These are phyloP conservation scores for Scyliorhinus canicula DNA, from an alignment of 2,797 vertebrate genomes.

Conservation along the genomic window DNA sequence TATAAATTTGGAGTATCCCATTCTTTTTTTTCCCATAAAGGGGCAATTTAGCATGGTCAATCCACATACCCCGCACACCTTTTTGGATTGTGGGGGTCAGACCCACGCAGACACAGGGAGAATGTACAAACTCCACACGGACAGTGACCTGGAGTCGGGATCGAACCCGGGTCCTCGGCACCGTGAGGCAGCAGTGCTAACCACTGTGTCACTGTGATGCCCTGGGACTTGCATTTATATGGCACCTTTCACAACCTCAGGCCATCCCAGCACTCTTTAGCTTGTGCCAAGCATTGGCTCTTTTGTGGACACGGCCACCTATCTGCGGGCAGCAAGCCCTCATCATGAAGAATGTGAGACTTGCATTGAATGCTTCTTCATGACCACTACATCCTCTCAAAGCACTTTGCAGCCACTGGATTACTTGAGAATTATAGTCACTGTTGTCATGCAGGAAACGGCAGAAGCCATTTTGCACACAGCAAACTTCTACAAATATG, in stretches of 20 bases:
- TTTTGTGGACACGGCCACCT: background rate
- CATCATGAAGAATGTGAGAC: background rate
- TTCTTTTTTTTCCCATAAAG: too few species aligned
- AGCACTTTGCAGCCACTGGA: background rate
- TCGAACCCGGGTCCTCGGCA: too few species aligned
- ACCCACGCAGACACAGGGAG: too few species aligned
- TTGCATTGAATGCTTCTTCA: background rate
- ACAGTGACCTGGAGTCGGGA: too few species aligned
- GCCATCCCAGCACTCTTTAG: too few species aligned
- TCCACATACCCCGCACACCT: too few species aligned
- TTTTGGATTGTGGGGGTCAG: too few species aligned
- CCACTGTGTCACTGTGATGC: too few species aligned
- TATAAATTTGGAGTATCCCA: too few species aligned
- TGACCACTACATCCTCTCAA: background rate
- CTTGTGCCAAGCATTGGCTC: background rate
- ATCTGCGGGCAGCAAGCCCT: background rate
- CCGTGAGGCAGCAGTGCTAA: too few species aligned
- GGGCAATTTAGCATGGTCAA: too few species aligned
- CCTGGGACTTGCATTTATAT: background rate
- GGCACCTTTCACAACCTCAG: background rate
- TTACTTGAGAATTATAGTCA: background rate
- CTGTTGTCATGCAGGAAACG: background rate
- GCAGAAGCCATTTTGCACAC: background rate
- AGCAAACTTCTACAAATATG: background rate
- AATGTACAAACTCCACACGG: too few species aligned